Conservation (phyloP, 1,140 invertebrate species). For the Meloidogyne exigua region DNA sequence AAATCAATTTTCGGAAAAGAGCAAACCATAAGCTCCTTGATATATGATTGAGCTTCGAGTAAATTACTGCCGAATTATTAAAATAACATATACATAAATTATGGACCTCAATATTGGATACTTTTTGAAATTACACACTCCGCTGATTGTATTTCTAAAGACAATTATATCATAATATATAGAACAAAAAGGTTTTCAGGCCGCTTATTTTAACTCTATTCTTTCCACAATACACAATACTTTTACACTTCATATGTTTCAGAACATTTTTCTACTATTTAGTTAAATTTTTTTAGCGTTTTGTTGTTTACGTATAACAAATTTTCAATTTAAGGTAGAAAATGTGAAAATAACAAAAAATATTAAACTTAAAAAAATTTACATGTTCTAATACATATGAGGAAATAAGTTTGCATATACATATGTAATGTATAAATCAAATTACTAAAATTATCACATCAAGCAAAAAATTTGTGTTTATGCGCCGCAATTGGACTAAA, state of each 20-base stretch:
- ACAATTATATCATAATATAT: neutral
- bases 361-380: no score
- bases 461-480: no score
- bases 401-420: no score
- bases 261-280: neutral
- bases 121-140: neutral
- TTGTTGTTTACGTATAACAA: neutral
- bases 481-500: no score
- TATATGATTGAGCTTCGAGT: neutral
- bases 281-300: neutral
- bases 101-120: neutral
- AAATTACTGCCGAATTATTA: neutral
- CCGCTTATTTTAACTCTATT: neutral
- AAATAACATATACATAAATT: neutral
- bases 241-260: neutral
- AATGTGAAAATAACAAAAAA: no score
- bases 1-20: slow-evolving; percentile 1
- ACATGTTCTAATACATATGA: no score
- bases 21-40: neutral
- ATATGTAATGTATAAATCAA: no score
- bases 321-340: neutral
- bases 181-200: neutral
- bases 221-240: neutral
- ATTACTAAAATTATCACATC: no score
- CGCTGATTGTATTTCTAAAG: neutral